Percentiles rank a stretch among this genome's conserved stretches.
Conservation (phyloP, 2,113 vertebrate species). For the Cyanoramphus novaezelandiae region DNA sequence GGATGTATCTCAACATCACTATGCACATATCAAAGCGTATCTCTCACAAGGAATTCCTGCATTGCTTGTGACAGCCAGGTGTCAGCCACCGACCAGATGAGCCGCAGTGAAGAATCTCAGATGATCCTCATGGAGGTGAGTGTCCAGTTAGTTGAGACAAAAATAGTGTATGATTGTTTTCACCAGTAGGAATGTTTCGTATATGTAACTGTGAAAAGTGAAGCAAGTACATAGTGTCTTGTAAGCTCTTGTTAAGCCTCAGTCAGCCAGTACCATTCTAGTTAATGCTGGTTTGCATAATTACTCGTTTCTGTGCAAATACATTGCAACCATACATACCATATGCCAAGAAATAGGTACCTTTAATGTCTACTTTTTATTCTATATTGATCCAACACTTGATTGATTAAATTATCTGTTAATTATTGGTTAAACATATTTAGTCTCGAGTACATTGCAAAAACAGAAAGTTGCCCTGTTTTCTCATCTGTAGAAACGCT, state of each 20-base stretch:
- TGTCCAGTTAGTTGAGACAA: background rate
- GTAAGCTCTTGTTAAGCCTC: background rate
- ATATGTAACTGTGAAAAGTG: background rate
- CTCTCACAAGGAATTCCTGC: background rate
- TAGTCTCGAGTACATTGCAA: background rate
- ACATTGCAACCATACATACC: background rate
- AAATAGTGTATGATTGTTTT: fast-evolving
- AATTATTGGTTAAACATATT: background rate
- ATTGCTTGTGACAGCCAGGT: background rate
- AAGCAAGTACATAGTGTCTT: background rate
- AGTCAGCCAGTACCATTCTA: background rate
- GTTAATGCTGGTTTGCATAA: background rate
- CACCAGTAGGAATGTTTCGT: background rate
- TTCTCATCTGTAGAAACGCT: background rate
- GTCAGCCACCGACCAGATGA: background rate
- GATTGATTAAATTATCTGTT: background rate
- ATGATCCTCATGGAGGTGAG: conserved; percentile 53
- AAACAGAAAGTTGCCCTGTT: fast-evolving
- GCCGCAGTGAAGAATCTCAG: conserved; percentile 35
- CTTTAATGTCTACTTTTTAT: background rate
- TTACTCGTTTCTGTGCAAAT: background rate
- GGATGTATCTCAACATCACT: background rate
- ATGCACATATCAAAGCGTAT: fast-evolving
- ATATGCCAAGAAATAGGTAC: background rate
- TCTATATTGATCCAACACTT: background rate